phyloP scores from a whole-genome alignment of 2,888 invertebrate genomes.

The Cryptophagus acutangulus region DNA sequence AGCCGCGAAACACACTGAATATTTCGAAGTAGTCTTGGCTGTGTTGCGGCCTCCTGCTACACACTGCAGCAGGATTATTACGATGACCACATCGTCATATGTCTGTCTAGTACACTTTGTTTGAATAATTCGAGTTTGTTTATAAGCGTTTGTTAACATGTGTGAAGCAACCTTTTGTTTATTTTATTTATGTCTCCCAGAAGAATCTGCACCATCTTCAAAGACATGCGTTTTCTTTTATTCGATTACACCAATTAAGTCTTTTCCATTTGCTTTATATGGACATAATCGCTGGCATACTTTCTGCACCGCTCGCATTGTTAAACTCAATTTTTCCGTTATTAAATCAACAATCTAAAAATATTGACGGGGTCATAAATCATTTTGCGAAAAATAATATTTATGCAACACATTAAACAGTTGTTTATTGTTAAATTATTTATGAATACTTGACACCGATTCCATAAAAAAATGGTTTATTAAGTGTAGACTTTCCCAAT shows the following conservation, averaged over 20 bases:
- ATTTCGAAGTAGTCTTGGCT: conserved; percentile 22
- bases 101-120: conserved; percentile 16
- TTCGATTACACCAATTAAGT: not conserved
- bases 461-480: too few relatives aligned
- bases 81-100: conserved; percentile 40
- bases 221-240: not conserved
- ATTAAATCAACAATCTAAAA: too few relatives aligned
- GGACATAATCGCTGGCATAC: conserved; percentile 5
- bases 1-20: conserved; percentile 47
- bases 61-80: conserved; percentile 33
- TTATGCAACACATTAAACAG: too few relatives aligned
- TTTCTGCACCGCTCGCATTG: too few relatives aligned
- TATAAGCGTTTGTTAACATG: conserved; percentile 23
- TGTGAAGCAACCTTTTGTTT: conserved; percentile 30
- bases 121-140: too few relatives aligned
- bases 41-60: conserved; percentile 30
- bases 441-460: too few relatives aligned
- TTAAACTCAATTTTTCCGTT: too few relatives aligned
- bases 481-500: too few relatives aligned
- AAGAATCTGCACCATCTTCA: not conserved
- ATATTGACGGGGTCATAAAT: too few relatives aligned
- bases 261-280: conserved; percentile 3
- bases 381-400: too few relatives aligned
- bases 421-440: too few relatives aligned
- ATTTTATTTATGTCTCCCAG: too few relatives aligned